These are phyloP conservation scores for Cataglyphis albicans DNA, from an alignment of 2,888 invertebrate genomes.

Conservation along the genomic window DNA sequence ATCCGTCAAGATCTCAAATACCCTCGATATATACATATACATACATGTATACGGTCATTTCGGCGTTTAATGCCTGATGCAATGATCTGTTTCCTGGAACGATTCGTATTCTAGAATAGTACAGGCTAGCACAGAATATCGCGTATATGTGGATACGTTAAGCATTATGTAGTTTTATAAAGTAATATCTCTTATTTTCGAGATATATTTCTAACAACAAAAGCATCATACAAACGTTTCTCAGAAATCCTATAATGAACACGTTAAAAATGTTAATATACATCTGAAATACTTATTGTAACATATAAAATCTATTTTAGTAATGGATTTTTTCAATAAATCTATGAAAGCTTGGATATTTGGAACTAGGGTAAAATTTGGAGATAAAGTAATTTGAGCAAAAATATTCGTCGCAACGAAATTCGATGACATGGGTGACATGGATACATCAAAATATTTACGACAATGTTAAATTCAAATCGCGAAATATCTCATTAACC, in stretches of 20 bases:
- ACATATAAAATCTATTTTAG: background rate
- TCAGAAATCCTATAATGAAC: background rate
- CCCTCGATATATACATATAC: background rate
- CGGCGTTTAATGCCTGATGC: background rate
- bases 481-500: background rate
- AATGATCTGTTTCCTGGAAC: constrained; percentile 5
- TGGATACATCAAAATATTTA: background rate
- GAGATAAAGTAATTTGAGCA: background rate
- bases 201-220: background rate
- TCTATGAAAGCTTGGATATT: background rate
- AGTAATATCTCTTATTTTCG: background rate
- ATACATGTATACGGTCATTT: background rate
- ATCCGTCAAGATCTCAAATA: background rate
- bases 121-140: constrained; percentile 1
- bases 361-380: background rate
- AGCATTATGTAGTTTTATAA: background rate
- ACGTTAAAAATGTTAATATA: background rate
- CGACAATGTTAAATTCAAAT: background rate
- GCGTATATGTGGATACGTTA: background rate
- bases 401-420: background rate
- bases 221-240: background rate
- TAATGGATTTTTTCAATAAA: background rate
- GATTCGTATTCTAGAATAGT: constrained; percentile 29
- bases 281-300: background rate
- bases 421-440: background rate